Base-by-base conservation (phyloP, 1,140 invertebrate species). In the Caenorhabditis briggsae region DNA sequence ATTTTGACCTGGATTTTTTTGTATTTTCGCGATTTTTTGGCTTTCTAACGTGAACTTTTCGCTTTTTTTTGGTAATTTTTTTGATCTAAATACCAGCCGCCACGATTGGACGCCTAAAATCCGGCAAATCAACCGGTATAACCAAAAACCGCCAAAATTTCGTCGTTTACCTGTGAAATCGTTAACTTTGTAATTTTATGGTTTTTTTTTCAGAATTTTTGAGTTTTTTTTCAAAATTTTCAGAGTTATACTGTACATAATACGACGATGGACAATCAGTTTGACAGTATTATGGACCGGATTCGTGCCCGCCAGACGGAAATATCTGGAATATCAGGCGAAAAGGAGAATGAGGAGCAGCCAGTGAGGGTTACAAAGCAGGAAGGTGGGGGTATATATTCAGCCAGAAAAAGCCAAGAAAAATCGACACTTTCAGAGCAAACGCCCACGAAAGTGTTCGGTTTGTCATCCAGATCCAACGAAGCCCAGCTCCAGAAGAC, bases 241-340 rank as follows among this genome's bases (percentile, higher is more conserved):
- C 20, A 78, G 70, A 78, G 23, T 33, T 78, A 50, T 46, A 78
- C 70, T 78, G 70, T 78, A 78, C 43, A 78, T 78, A 33, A 33
- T 33, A 33, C 33, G 33, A 78, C 46, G 41, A 78, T 78, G 70
- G 70, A 53, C 3, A 23, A 78, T 78, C 70, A 78, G 14, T 78
- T 78, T n/a, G 70, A 78, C 46, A 50, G n/a, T 50, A 23, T 78
- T 53, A 78, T 78, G 70, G 46, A 50, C 5, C 70, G 70, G 20
- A 78, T 78, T 23, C 70, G 70, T 0, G 46, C 46, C 7, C 12
- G 70, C 5, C 70, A 78, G 20, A 20, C 33, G 11, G 70, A 78
- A n/a, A 12, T 78, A 1, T 53, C 70, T n/a, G 70, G 70, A n/a
- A 46, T 53, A 14, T 20, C 20, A 7, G n/a, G n/a, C n/a, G 46